A percentile compares a stretch with the other conserved stretches of the same genome.
phyloP scores from a whole-genome alignment of 2,113 vertebrate genomes.

The Crotalus horridus region DNA sequence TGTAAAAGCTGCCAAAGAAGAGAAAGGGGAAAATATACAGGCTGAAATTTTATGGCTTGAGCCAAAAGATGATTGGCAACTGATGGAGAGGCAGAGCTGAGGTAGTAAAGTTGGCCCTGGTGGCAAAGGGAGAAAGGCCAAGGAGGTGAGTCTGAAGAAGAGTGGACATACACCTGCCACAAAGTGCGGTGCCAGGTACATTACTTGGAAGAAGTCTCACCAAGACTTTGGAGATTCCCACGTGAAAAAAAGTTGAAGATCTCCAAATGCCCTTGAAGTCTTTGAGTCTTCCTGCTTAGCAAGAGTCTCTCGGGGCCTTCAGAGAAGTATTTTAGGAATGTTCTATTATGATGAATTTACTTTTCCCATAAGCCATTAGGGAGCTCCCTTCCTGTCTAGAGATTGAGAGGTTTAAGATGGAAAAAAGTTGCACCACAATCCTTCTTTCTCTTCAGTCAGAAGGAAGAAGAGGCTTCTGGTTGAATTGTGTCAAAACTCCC shows the following conservation, averaged over 20 bases:
- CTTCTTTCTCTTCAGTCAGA: accelerated
- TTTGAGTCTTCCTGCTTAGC: not conserved
- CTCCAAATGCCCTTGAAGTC: too few species aligned
- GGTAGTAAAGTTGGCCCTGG: too few species aligned
- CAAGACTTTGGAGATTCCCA: not conserved
- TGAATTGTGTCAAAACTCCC: not conserved
- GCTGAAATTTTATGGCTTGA: accelerated
- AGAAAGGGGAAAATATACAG: not conserved
- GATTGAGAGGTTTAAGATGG: slow-evolving; percentile 19
- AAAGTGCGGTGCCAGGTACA: not conserved
- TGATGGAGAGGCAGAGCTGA: not conserved
- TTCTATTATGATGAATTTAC: not conserved
- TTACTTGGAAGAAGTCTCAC: not conserved
- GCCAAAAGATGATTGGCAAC: not conserved
- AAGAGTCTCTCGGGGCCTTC: slow-evolving; percentile 22
- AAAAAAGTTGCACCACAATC: not conserved
- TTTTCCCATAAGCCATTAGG: slow-evolving; percentile 59
- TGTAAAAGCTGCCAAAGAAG: not conserved
- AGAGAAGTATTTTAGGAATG: slow-evolving; percentile 53
- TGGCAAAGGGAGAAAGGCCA: too few species aligned
- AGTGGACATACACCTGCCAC: too few species aligned
- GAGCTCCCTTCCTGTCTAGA: slow-evolving; percentile 59
- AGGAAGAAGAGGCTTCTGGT: not conserved
- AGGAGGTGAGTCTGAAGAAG: not conserved
- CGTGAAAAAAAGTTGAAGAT: accelerated